Percentiles rank a stretch among this genome's conserved stretches.
Evolutionary conservation across 2,888 invertebrate species (phyloP).

Genomic region (Sycophila texana): DNA sequence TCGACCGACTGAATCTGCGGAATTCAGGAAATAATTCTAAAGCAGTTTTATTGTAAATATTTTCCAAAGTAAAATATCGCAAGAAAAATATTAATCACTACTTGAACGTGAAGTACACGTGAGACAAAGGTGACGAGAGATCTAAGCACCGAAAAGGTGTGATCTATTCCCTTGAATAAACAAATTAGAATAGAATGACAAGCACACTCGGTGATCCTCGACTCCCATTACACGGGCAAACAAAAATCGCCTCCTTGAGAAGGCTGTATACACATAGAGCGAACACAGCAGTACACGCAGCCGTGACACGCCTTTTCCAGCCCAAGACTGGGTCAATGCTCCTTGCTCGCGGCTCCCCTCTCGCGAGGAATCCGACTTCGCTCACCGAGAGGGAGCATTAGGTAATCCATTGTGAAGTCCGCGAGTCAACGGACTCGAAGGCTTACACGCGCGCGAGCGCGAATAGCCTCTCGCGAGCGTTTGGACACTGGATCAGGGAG

Average conservation of each 20-base stretch:
- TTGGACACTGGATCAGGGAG: background rate
- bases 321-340: constrained; percentile 41
- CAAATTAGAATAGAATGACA: constrained; percentile 10
- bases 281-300: background rate
- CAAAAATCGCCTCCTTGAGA: constrained; percentile 18
- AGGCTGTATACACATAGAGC: background rate
- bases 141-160: background rate
- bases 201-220: background rate
- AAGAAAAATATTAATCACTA: too few relatives aligned
- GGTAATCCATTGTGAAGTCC: constrained; percentile 37
- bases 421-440: constrained; percentile 16
- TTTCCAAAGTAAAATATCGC: too few relatives aligned
- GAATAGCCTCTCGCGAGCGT: constrained; percentile 15
- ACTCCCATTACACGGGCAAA: constrained; percentile 17
- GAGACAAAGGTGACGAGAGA: background rate
- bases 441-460: background rate
- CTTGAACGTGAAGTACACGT: too few relatives aligned
- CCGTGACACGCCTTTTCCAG: constrained; percentile 36
- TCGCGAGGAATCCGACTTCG: constrained; percentile 15
- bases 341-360: background rate
- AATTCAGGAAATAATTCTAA: too few relatives aligned
- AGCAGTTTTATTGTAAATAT: too few relatives aligned
- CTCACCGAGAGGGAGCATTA: constrained; percentile 5
- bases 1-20: background rate
- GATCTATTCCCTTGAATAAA: background rate